phyloP scores from a whole-genome alignment of 1,140 invertebrate genomes.

The Caenorhabditis remanei region DNA sequence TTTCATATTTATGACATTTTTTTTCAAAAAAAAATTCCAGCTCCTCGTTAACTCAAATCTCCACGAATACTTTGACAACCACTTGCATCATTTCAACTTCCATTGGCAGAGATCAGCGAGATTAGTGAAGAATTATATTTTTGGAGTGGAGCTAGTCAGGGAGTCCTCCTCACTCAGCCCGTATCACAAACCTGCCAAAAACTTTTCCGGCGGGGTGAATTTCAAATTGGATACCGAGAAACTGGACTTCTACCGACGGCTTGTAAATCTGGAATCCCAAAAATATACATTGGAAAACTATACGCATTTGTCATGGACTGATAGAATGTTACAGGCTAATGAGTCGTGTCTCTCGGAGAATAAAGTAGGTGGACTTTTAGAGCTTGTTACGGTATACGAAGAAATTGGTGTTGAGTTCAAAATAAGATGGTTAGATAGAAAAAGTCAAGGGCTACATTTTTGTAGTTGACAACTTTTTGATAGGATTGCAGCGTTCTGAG shows the following conservation, averaged over 20 bases:
- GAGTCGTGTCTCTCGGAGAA: slow-evolving; percentile 26
- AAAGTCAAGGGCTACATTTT: neutral
- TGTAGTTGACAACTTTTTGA: too few relatives aligned
- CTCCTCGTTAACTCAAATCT: slow-evolving; percentile 68
- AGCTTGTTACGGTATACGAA: too few relatives aligned
- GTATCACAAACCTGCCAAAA: neutral
- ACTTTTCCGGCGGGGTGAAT: neutral
- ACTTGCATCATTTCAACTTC: slow-evolving; percentile 70
- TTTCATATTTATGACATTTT: too few relatives aligned
- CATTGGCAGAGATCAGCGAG: slow-evolving; percentile 48
- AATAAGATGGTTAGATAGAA: neutral
- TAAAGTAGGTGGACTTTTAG: neutral
- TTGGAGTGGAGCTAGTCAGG: slow-evolving; percentile 60
- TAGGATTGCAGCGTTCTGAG: too few relatives aligned
- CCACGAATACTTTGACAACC: slow-evolving; percentile 70
- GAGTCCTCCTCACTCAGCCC: neutral
- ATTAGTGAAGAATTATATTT: slow-evolving; percentile 69
- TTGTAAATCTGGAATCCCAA: slow-evolving; percentile 7
- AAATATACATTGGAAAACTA: slow-evolving; percentile 1
- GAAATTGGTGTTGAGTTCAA: too few relatives aligned
- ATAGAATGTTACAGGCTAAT: slow-evolving; percentile 4
- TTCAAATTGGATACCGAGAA: neutral
- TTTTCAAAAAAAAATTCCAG: slow-evolving; percentile 54
- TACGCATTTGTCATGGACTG: slow-evolving; percentile 1
- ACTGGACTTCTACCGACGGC: slow-evolving; percentile 2